Conservation (phyloP, 1,140 invertebrate species). For the Lucilia cuprina region DNA sequence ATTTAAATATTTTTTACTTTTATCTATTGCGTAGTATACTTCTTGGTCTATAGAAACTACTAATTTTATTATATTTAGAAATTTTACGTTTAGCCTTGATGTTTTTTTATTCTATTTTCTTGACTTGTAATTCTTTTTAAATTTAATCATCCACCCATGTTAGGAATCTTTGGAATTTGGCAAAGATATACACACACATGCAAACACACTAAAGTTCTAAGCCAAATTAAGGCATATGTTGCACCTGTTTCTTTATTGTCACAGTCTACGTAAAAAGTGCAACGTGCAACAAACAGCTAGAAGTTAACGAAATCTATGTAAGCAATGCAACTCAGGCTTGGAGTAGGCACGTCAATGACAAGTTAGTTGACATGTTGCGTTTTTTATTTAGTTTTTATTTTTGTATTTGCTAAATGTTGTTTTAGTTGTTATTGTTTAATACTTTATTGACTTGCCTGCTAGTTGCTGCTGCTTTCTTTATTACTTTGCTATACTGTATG, state of each 20-base stretch:
- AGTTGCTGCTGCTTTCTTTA: not conserved
- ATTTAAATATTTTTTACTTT: too few relatives aligned
- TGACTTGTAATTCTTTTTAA: not conserved
- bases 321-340: not conserved
- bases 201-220: not conserved
- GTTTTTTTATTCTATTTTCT: not conserved
- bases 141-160: constrained; percentile 30
- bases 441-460: not conserved
- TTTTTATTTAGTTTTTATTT: not conserved
- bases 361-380: constrained; percentile 30
- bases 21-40: not conserved
- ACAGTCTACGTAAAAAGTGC: not conserved
- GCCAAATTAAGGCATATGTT: constrained; percentile 16
- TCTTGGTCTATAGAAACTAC: not conserved
- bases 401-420: not conserved
- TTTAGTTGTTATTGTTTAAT: not conserved
- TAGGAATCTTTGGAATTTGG: constrained; percentile 34
- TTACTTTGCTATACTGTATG: not conserved
- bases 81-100: not conserved
- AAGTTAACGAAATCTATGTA: not conserved
- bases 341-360: constrained; percentile 24
- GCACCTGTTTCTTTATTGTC: constrained; percentile 20
- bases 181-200: not conserved
- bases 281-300: not conserved
- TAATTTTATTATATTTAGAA: not conserved